A percentile compares a stretch with the other conserved stretches of the same genome.
phyloP scores from a whole-genome alignment of 2,797 vertebrate genomes.

The Poeciliopsis presidionis region DNA sequence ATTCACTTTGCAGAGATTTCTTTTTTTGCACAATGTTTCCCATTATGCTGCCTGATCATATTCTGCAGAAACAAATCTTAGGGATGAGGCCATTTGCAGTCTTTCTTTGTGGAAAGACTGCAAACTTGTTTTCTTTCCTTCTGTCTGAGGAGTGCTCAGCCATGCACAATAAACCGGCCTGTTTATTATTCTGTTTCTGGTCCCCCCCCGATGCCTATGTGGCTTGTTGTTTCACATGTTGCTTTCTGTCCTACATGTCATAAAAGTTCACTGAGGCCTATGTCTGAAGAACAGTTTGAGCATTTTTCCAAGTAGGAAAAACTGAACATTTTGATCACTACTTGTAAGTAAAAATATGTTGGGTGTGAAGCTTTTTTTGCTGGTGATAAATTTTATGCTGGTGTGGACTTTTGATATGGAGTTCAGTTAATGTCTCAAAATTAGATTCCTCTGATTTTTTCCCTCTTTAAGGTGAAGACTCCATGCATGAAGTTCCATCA shows the following conservation, averaged over 20 bases:
- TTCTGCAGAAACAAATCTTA: conserved; percentile 34
- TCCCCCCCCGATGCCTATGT: conserved; percentile 57
- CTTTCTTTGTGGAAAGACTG: conserved; percentile 31
- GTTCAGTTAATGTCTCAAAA: neutral
- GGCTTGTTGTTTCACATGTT: conserved; percentile 71
- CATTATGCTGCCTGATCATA: conserved; percentile 4
- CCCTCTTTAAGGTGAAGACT: neutral
- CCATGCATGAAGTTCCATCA: neutral
- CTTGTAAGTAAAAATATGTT: neutral
- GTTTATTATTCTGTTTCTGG: conserved; percentile 75
- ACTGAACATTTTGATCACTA: neutral
- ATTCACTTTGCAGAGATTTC: conserved; percentile 26
- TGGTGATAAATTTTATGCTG: neutral
- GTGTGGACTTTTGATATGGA: neutral
- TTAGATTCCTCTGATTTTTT: neutral
- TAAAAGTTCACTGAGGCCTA: conserved; percentile 60
- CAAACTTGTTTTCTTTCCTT: conserved; percentile 53
- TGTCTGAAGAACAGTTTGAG: conserved; percentile 55
- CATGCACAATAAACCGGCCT: conserved; percentile 66
- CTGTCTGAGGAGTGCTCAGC: conserved; percentile 58
- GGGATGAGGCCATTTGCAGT: conserved; percentile 19
- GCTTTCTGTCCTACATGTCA: conserved; percentile 39
- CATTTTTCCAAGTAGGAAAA: conserved; percentile 10
- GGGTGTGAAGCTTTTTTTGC: neutral
- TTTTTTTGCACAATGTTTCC: conserved; percentile 25